Percentiles rank a stretch among this genome's conserved stretches.
These are phyloP conservation scores for Heliothis subflexa DNA, from an alignment of 1,140 invertebrate species.

Conservation along the genomic window DNA sequence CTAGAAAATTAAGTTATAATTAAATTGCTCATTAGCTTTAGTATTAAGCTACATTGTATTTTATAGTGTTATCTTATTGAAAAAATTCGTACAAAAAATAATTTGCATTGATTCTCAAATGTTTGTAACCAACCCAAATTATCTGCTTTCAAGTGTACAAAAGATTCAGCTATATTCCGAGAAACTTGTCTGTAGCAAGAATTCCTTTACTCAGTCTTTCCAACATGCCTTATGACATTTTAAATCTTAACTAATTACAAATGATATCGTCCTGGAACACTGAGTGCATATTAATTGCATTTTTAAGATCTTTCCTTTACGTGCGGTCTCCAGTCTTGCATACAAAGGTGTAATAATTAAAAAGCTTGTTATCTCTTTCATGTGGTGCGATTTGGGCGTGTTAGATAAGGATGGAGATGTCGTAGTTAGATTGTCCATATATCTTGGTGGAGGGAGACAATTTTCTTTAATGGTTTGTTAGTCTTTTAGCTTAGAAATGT, in stretches of 20 bases:
- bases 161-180: neutral
- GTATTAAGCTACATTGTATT: too few relatives aligned
- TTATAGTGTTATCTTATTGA: too few relatives aligned
- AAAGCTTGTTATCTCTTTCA: slow-evolving; percentile 17
- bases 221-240: neutral
- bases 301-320: slow-evolving; percentile 13
- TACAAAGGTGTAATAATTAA: slow-evolving; percentile 33
- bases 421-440: slow-evolving; percentile 1
- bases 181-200: slow-evolving; percentile 16
- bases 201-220: neutral
- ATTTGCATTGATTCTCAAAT: too few relatives aligned
- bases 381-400: neutral
- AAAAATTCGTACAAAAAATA: too few relatives aligned
- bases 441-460: slow-evolving; percentile 21
- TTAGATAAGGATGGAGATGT: slow-evolving; percentile 18
- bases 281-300: slow-evolving; percentile 24
- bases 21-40: too few relatives aligned
- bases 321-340: slow-evolving; percentile 3
- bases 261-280: slow-evolving; percentile 9
- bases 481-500: neutral
- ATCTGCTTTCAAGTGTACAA: neutral
- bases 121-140: too few relatives aligned
- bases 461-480: slow-evolving; percentile 10
- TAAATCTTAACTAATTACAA: slow-evolving; percentile 22
- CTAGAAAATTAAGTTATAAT: too few relatives aligned